Evolutionary conservation across 2,797 vertebrate species (phyloP), one percentile per base, ranked within the genome.

Genomic region (Setipinna tenuifilis): DNA sequence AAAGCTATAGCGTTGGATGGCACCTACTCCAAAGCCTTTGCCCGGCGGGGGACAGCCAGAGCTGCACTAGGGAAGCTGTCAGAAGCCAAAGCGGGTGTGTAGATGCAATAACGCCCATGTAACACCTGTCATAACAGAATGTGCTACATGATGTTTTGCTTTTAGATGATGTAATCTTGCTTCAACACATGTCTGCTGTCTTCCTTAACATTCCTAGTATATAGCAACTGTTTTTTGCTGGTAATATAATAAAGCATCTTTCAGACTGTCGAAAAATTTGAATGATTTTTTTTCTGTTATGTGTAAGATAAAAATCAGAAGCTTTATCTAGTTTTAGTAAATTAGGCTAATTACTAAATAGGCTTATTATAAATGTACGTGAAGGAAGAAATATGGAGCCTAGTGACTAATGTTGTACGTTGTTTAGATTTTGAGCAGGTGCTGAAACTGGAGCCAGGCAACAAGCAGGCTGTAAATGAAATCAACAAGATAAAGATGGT

Each of bases 401-500:
- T 59, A n/a, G 19, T 19, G 61, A 25, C 17, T 41, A 21, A 44
- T 41, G 31, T 84, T 62, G 0, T 88, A 50, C 88, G 87, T 41
- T 0, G 41, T 86, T 35, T 91, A 99, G 98, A 99, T 94, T 99
- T 99, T 90, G 95, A 97, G 93, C 95, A 95, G 89, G 93, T 99
- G 87, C 92, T 99, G 92, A 97, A 96, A 85, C 91, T 99, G 90
- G 98, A 99, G 91, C 98, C 98, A 65, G 98, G 97, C 89, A 99
- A 99, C 95, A 99, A 98, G 31, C 98, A 98, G 92, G 98, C 98
- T 50, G 83, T 95, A 84, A 97, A 94, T 0, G 98, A 99, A 91
- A 96, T 99, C 85, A 95, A 94, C 58, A 99, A 97, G 93, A 96
- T 99, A 84, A 95, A 94, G 87, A 94, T 93, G 83, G 97, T 98